phyloP scores from a whole-genome alignment of 2,888 invertebrate species.

The Diloba caeruleocephala region DNA sequence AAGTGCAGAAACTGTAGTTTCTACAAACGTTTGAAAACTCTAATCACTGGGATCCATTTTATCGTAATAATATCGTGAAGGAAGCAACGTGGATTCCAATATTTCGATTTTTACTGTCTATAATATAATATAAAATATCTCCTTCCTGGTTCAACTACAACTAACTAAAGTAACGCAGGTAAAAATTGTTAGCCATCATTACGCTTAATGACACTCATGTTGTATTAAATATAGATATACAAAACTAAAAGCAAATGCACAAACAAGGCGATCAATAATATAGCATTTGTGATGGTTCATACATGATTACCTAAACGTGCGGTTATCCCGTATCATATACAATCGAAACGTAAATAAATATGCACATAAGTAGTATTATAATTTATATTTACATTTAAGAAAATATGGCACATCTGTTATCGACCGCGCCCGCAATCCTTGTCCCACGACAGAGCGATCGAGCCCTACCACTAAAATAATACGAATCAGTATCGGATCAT shows the following conservation, averaged over 20 bases:
- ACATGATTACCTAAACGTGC: slow-evolving; percentile 71
- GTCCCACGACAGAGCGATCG: slow-evolving; percentile 68
- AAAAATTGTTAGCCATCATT: slow-evolving; percentile 58
- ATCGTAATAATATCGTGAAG: slow-evolving; percentile 37
- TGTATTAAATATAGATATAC: slow-evolving; percentile 67
- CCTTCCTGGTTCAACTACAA: slow-evolving; percentile 53
- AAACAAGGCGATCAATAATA: slow-evolving; percentile 80
- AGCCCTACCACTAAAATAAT: slow-evolving; percentile 69
- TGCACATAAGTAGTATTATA: slow-evolving; percentile 84
- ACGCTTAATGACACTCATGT: slow-evolving; percentile 57
- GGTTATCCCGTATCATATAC: slow-evolving; percentile 67
- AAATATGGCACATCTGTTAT: slow-evolving; percentile 88
- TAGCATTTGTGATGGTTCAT: slow-evolving; percentile 77
- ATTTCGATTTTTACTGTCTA: slow-evolving; percentile 34
- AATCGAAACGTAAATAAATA: slow-evolving; percentile 85
- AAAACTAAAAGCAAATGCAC: slow-evolving; percentile 87
- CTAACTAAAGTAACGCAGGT: slow-evolving; percentile 60
- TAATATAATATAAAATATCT: slow-evolving; percentile 56
- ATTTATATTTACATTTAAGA: slow-evolving; percentile 88
- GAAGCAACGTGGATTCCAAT: slow-evolving; percentile 40
- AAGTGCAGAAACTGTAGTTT: no score
- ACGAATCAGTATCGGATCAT: slow-evolving; percentile 71
- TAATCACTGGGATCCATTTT: slow-evolving; percentile 42
- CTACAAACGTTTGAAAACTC: slow-evolving; percentile 16
- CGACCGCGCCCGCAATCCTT: slow-evolving; percentile 77